Conservation (phyloP, 2,113 vertebrate genomes). For the Lagenorhynchus albirostris region DNA sequence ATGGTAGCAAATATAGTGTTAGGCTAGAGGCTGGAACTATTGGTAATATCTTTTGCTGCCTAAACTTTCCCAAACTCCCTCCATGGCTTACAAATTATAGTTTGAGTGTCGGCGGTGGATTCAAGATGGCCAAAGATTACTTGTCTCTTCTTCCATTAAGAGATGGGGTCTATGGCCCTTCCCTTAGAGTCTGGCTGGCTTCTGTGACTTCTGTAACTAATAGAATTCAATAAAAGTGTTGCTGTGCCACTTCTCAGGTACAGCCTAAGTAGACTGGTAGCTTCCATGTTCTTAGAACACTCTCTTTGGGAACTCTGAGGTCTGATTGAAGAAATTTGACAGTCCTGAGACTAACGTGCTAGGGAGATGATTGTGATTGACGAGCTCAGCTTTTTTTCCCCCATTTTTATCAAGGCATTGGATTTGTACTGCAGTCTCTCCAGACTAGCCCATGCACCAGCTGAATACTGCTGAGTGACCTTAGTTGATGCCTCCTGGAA, state of each 20-base stretch:
- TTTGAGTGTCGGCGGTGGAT: background rate
- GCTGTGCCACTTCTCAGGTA: background rate
- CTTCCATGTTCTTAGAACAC: background rate
- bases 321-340: background rate
- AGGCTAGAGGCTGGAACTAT: background rate
- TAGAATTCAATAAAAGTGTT: background rate
- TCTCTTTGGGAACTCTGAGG: background rate
- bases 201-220: background rate
- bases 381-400: background rate
- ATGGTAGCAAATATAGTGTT: background rate
- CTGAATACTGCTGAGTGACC: background rate
- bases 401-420: background rate
- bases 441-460: background rate
- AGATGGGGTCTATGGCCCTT: background rate
- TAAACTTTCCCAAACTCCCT: background rate
- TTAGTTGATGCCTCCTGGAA: background rate
- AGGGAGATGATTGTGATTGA: background rate
- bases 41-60: background rate
- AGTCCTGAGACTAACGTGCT: background rate
- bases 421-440: background rate
- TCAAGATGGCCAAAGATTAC: background rate
- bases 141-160: background rate
- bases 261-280: background rate
- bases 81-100: background rate
- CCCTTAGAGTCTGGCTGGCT: background rate